phyloP scores from a whole-genome alignment of 1,140 invertebrate genomes.

The Bradysia coprophila region DNA sequence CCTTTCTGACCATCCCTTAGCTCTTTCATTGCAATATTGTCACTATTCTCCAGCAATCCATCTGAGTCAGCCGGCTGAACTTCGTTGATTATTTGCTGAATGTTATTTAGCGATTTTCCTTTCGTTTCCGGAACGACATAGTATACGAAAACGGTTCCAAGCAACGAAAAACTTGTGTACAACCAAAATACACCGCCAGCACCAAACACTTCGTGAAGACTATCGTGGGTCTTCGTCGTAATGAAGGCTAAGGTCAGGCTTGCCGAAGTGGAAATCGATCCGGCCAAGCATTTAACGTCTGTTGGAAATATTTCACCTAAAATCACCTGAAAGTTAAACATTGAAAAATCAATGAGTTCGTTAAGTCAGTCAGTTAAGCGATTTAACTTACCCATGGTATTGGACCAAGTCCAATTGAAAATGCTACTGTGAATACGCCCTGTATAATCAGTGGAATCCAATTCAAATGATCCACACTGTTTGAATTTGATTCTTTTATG shows the following conservation, averaged over 20 bases:
- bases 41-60: no score
- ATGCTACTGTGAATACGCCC: constrained; percentile 53
- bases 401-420: constrained; percentile 58
- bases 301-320: constrained; percentile 53
- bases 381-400: constrained; percentile 68
- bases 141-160: constrained; percentile 54
- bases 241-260: constrained; percentile 69
- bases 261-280: constrained; percentile 47
- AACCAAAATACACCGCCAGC: constrained; percentile 59
- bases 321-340: no score
- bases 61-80: no score
- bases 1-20: no score
- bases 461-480: constrained; percentile 29
- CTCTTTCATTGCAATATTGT: no score
- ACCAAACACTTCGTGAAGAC: constrained; percentile 34
- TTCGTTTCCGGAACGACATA: constrained; percentile 77
- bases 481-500: constrained; percentile 27
- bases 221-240: constrained; percentile 56
- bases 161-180: constrained; percentile 47
- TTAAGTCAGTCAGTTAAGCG: no score
- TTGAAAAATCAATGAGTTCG: no score
- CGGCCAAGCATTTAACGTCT: constrained; percentile 55
- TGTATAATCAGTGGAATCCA: constrained; percentile 54
- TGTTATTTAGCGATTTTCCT: constrained; percentile 70
- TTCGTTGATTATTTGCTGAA: constrained; percentile 52